Percentiles rank a stretch among this genome's conserved stretches.
These are phyloP conservation scores for Phyllotreta cruciferae DNA, from an alignment of 2,888 invertebrate genomes.

Conservation along the genomic window DNA sequence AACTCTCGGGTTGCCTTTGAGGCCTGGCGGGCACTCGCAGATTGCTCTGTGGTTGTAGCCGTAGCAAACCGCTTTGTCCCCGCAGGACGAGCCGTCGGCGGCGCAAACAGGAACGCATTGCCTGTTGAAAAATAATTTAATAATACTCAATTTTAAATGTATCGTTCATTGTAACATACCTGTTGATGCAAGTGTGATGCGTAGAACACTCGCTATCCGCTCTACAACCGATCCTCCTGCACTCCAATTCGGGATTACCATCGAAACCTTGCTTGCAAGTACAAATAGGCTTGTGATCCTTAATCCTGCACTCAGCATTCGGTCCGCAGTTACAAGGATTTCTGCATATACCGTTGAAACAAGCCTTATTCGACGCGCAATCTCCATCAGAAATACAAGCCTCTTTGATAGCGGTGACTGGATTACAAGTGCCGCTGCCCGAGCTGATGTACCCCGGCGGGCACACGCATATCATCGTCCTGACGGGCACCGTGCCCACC, in stretches of 20 bases:
- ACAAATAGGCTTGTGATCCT: slow-evolving; percentile 86
- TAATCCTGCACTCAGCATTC: slow-evolving; percentile 83
- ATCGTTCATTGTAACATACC: slow-evolving; percentile 46
- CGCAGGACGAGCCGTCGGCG: slow-evolving; percentile 74
- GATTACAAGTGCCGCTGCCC: slow-evolving; percentile 80
- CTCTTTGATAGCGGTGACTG: slow-evolving; percentile 68
- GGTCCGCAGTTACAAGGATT: slow-evolving; percentile 87
- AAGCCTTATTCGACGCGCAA: slow-evolving; percentile 79
- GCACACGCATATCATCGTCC: slow-evolving; percentile 90
- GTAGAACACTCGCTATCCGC: slow-evolving; percentile 80
- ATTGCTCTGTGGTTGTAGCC: slow-evolving; percentile 81
- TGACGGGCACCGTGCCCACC: slow-evolving; percentile 79
- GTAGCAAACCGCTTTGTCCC: slow-evolving; percentile 79
- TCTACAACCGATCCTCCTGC: slow-evolving; percentile 76
- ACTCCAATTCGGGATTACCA: slow-evolving; percentile 85
- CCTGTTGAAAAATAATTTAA: slow-evolving; percentile 6
- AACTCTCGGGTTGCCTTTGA: slow-evolving; percentile 80
- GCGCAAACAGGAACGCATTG: slow-evolving; percentile 84
- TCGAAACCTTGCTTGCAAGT: slow-evolving; percentile 80
- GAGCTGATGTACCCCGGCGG: slow-evolving; percentile 87
- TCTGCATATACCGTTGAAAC: slow-evolving; percentile 79
- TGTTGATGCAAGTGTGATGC: slow-evolving; percentile 83
- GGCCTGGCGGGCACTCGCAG: slow-evolving; percentile 84
- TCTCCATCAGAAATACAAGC: slow-evolving; percentile 80
- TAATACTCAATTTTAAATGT: not conserved